Evolutionary conservation across 2,113 vertebrate species (phyloP).

Genomic region (Alces alces): DNA sequence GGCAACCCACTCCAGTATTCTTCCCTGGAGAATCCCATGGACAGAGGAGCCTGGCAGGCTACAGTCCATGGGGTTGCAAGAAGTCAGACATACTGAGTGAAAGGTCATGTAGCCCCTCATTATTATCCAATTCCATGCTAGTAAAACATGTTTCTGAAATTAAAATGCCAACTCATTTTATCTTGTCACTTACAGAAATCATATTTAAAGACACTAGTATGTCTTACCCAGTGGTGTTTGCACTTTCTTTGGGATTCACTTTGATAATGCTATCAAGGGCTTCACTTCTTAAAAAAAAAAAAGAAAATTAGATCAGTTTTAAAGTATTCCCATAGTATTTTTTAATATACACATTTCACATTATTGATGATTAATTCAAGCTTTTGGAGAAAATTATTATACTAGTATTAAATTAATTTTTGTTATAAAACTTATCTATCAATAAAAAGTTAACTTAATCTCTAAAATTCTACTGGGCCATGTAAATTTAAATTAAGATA

Average conservation of each 20-base stretch:
- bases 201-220: not conserved
- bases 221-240: constrained; percentile 29
- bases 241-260: constrained; percentile 39
- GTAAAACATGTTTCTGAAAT: constrained; percentile 12
- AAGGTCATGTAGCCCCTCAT: not conserved
- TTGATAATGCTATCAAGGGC: constrained; percentile 32
- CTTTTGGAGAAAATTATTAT: not conserved
- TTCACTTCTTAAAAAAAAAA: constrained; percentile 17
- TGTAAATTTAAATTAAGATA: not conserved
- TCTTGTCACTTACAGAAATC: not conserved
- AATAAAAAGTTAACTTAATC: constrained; percentile 8
- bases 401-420: not conserved
- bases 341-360: not conserved
- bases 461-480: not conserved
- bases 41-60: not conserved
- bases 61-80: not conserved
- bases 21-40: not conserved
- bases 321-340: not conserved
- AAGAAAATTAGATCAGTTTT: constrained; percentile 31
- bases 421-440: not conserved
- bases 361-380: not conserved
- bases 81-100: not conserved
- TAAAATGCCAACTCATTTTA: constrained; percentile 30
- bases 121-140: not conserved
- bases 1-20: not conserved